A percentile compares a stretch with the other conserved stretches of the same genome.
These are phyloP conservation scores for Neoscelio sp. DNA, from an alignment of 2,888 invertebrate species.

Conservation along the genomic window DNA sequence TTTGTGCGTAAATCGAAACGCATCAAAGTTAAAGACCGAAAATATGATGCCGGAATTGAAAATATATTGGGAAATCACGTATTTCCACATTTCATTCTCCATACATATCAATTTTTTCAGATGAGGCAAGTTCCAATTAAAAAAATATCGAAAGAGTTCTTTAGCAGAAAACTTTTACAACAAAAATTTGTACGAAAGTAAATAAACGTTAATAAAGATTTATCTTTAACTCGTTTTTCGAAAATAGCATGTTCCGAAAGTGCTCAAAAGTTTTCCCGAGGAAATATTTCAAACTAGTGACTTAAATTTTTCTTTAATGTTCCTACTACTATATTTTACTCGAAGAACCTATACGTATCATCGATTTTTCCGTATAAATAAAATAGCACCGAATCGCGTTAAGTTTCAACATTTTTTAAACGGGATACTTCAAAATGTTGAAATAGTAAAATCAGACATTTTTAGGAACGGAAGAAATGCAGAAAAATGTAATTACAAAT, in stretches of 20 bases:
- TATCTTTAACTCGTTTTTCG: conserved; percentile 11
- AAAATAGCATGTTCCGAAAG: conserved; percentile 2
- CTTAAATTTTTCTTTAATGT: conserved; percentile 25
- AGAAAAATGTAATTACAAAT: not conserved
- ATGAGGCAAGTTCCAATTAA: too few species aligned
- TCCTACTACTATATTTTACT: conserved; percentile 10
- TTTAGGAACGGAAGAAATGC: not conserved
- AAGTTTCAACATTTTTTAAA: conserved; percentile 21
- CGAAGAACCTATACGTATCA: conserved; percentile 11
- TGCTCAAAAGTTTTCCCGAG: not conserved
- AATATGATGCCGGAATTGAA: too few species aligned
- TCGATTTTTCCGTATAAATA: conserved; percentile 33
- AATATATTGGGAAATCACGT: too few species aligned
- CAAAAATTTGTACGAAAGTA: not conserved
- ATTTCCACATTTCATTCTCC: too few species aligned
- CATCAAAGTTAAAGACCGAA: conserved; percentile 19
- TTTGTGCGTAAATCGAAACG: conserved; percentile 5
- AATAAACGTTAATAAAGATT: conserved; percentile 9
- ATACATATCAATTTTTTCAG: too few species aligned
- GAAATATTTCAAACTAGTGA: conserved; percentile 10
- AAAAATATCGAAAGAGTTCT: not conserved
- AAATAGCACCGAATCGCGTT: conserved; percentile 6
- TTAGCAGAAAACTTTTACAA: conserved; percentile 2
- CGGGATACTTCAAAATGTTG: conserved; percentile 6
- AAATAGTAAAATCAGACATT: not conserved